Evolutionary conservation across 2,113 vertebrate species (phyloP), one percentile per base, ranked within the genome.

Genomic region (Phaetusa simplex): DNA sequence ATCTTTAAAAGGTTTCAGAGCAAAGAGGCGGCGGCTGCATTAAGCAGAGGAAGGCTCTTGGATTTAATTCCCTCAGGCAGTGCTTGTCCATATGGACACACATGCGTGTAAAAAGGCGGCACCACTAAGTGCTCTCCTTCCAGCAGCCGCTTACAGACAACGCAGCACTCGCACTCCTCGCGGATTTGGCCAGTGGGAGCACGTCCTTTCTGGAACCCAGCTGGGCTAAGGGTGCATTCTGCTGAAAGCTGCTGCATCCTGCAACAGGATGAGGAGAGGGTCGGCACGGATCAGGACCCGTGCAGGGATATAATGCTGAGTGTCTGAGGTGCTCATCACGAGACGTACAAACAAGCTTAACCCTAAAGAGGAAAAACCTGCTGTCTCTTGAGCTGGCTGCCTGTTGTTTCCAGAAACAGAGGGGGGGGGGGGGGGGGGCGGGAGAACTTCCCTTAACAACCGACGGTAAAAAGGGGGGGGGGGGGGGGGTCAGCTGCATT

Each of bases 121-220:
- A 88, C 49, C 45, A 6, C 62, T 40, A 24, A 42, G n/a, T 47
- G 22, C 82, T 70, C 49, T 38, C 36, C 64, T 27, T 49, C 59
- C 86, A 79, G 69, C 90, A 26, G 30, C 79, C 30, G 59, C 59
- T 50, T 22, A 12, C 9, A 12, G 24, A 53, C 9, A 38, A 43
- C 38, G 30, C 36, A 58, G 85, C 64, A 38, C n/a, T 7, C 59
- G 49, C 89, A 47, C 3, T 15, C 64, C 42, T 58, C 0, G 0
- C 12, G 64, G 76, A 64, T 58, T 15, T 55, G 67, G 38, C 29
- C 49, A 2, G 8, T 6, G 27, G 22, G 42, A 61, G 49, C 69
- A 27, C 3, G 6, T 49, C 47, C 52, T 20, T 34, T 45, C 70
- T 53, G 42, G 61, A 74, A 36, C 14, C 36, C 64, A 56, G 78